Conservation (phyloP, 2,888 invertebrate genomes). For the Lepidochitona cinerea region DNA sequence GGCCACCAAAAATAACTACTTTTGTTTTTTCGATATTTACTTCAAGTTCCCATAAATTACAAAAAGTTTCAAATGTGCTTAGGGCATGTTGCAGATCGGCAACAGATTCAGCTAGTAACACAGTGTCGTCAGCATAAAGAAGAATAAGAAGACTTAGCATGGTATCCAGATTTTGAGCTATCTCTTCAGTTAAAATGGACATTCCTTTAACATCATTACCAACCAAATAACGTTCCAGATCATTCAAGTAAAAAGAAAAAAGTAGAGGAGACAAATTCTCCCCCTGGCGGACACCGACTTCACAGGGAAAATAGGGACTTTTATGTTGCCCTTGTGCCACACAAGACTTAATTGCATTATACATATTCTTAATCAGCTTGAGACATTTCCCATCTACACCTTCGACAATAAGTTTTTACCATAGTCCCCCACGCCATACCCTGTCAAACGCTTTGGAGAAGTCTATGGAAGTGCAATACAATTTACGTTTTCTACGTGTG, state of each 20-base stretch:
- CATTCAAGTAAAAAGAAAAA: not conserved
- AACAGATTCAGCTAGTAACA: not conserved
- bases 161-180: not conserved
- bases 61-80: constrained; percentile 2
- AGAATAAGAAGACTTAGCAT: not conserved
- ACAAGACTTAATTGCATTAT: not conserved
- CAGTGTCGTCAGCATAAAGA: constrained; percentile 10
- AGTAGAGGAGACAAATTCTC: not conserved
- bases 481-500: not conserved
- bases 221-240: not conserved
- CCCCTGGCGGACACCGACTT: not conserved
- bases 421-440: not conserved
- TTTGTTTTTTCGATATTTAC: constrained; percentile 13
- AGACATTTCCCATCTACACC: not conserved
- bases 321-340: not conserved
- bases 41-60: constrained; percentile 9
- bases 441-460: constrained; percentile 3
- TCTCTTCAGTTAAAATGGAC: not conserved
- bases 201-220: not conserved
- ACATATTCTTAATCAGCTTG: not conserved
- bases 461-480: not conserved
- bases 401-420: not conserved
- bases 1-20: constrained; percentile 13
- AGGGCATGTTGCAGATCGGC: constrained; percentile 11
- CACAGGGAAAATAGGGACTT: not conserved